These are phyloP conservation scores for Aleiodes testaceus DNA, from an alignment of 2,888 invertebrate species.

Conservation along the genomic window DNA sequence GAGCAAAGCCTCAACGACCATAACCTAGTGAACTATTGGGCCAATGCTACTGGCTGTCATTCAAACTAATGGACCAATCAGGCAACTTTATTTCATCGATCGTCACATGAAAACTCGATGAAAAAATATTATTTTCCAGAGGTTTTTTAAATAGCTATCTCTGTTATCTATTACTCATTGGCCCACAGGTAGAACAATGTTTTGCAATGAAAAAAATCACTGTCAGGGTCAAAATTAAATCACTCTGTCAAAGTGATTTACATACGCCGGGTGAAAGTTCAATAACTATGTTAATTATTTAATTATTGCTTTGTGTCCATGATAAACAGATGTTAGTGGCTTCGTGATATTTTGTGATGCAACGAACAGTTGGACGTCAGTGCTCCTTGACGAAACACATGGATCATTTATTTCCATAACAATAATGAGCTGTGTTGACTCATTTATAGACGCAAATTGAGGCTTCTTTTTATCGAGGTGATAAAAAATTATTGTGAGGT, in stretches of 20 bases:
- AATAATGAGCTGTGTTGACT: slow-evolving; percentile 5
- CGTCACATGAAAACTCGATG: slow-evolving; percentile 13
- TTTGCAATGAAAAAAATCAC: slow-evolving; percentile 27
- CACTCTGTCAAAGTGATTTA: slow-evolving; percentile 2
- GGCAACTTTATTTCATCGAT: background rate
- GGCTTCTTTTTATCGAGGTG: slow-evolving; percentile 11
- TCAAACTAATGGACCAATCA: slow-evolving; percentile 5
- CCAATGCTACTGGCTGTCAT: background rate
- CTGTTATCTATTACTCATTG: background rate
- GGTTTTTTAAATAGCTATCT: slow-evolving; percentile 3
- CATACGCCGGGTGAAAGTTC: slow-evolving; percentile 32
- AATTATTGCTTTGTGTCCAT: background rate
- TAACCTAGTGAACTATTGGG: slow-evolving; percentile 4
- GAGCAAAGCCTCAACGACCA: slow-evolving; percentile 9
- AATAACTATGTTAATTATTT: background rate
- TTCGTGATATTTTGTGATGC: slow-evolving; percentile 13
- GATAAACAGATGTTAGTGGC: slow-evolving; percentile 13
- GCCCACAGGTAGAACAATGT: slow-evolving; percentile 5
- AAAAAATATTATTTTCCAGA: background rate
- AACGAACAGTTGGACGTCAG: slow-evolving; percentile 9
- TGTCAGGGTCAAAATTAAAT: slow-evolving; percentile 41
- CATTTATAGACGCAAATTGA: background rate
- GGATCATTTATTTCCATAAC: slow-evolving; percentile 18
- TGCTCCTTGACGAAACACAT: slow-evolving; percentile 15
- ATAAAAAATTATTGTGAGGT: slow-evolving; percentile 3